Base-by-base conservation (phyloP, 2,113 vertebrate genomes). In the Rhadina sibilatrix region DNA sequence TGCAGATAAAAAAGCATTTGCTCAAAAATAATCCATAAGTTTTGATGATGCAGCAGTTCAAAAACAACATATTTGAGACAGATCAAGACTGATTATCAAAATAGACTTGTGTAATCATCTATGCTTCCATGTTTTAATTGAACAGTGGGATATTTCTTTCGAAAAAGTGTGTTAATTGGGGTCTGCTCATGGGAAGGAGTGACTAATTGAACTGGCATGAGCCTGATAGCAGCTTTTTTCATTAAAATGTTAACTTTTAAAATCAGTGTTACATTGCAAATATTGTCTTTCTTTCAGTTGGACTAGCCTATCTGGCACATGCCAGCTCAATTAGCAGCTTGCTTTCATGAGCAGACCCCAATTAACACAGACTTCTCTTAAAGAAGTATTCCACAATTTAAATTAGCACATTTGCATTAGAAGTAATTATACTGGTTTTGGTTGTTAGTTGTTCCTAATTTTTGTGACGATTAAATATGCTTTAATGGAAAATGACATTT, bases 161-260 rank as follows among this genome's bases (percentile, higher is more conserved):
- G 17, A 79, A 87, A 89, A 94, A 87, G 63, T 83, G 53, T 97
- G 92, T 92, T 96, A 96, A 97, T 97, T 97, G 94, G 75, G 94
- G 95, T 88, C 94, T 92, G 71, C 89, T 96, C 46, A 42, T 88
- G 78, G 91, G 94, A 89, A 94, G 76, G 88, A 95, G 63, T 83
- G 89, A 90, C 90, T 97, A 96, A 97, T 95, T 96, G 96, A 96
- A 97, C 94, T 96, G 96, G 89, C 96, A 93, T 85, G 91, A 95
- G 93, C 86, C 88, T 52, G 80, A 76, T 85, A 83, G 84, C 87
- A 93, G 61, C 11, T 82, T 95, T 94, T 88, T 87, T 65, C 87
- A 82, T 94, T 96, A 95, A 96, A 93, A 90, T 66, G 38, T 83
- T 94, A 95, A 96, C 89, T 97, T 97, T 97, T 88, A 91, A 96